Evolutionary conservation across 2,888 invertebrate species (phyloP).

Genomic region (Meliscaeva auricollis): DNA sequence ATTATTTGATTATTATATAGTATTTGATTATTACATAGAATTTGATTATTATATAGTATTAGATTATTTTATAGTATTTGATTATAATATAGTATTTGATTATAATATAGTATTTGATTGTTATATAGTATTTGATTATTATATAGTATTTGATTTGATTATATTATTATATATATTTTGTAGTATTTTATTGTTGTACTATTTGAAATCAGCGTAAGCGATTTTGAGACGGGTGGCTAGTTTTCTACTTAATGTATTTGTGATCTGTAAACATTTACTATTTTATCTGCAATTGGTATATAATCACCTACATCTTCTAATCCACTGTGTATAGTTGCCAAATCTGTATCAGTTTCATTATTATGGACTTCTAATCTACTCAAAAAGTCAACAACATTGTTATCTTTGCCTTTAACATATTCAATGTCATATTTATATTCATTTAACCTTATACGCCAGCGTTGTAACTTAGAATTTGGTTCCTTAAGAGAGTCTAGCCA

Average conservation of each 20-base stretch:
- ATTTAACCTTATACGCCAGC: background rate
- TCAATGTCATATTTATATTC: slow-evolving; percentile 32
- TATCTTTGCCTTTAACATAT: slow-evolving; percentile 27
- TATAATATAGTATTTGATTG: no score
- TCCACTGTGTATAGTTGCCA: slow-evolving; percentile 19
- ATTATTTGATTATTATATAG: no score
- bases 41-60: no score
- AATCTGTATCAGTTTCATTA: background rate
- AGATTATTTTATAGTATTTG: no score
- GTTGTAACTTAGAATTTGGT: slow-evolving; percentile 4
- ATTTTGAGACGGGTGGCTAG: no score
- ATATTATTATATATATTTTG: no score
- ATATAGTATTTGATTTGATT: no score
- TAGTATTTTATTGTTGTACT: no score
- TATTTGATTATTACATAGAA: no score
- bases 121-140: no score
- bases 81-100: no score
- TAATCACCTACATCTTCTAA: slow-evolving; percentile 2
- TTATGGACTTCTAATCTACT: background rate
- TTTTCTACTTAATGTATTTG: background rate
- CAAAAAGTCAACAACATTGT: background rate
- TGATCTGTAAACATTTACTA: background rate
- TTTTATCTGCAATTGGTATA: slow-evolving; percentile 6
- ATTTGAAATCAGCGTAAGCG: no score
- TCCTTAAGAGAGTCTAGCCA: slow-evolving; percentile 4